A percentile compares a stretch with the other conserved stretches of the same genome.
Conservation (phyloP, 2,113 vertebrate species). For the Lichenostomus cassidix region DNA sequence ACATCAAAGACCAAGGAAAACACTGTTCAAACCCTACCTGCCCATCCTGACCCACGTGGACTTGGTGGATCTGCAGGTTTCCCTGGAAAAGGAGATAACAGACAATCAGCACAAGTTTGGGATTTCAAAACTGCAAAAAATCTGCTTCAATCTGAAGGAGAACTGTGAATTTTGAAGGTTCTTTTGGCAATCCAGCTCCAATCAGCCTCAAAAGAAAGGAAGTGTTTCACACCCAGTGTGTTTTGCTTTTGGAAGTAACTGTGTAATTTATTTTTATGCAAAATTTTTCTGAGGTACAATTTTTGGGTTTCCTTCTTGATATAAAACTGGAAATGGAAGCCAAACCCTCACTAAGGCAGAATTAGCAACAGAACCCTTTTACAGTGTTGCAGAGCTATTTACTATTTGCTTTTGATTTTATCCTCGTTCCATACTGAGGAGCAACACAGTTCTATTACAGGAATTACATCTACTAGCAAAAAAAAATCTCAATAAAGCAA, state of each 20-base stretch:
- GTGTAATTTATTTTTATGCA: not conserved
- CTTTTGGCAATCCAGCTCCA: not conserved
- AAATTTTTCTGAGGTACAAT: not conserved
- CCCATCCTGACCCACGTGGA: slow-evolving; percentile 94
- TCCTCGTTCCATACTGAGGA: not conserved
- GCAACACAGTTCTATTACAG: not conserved
- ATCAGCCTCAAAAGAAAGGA: not conserved
- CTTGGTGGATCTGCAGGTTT: slow-evolving; percentile 97
- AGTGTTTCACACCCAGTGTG: not conserved
- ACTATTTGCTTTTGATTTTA: not conserved
- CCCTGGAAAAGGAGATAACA: slow-evolving; percentile 78
- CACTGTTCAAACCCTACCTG: slow-evolving; percentile 78
- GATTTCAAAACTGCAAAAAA: not conserved
- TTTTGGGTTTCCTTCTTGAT: not conserved
- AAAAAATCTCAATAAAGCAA: not conserved
- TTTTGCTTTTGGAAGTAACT: not conserved
- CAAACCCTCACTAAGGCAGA: not conserved
- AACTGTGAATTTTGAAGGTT: not conserved
- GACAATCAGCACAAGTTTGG: not conserved
- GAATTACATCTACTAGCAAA: not conserved
- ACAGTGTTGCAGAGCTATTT: not conserved
- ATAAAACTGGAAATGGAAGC: not conserved
- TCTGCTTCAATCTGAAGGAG: not conserved
- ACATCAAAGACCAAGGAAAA: not conserved
- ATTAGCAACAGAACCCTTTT: not conserved